Base-by-base conservation (phyloP, 2,888 invertebrate genomes). In the Gerosis bhagava region DNA sequence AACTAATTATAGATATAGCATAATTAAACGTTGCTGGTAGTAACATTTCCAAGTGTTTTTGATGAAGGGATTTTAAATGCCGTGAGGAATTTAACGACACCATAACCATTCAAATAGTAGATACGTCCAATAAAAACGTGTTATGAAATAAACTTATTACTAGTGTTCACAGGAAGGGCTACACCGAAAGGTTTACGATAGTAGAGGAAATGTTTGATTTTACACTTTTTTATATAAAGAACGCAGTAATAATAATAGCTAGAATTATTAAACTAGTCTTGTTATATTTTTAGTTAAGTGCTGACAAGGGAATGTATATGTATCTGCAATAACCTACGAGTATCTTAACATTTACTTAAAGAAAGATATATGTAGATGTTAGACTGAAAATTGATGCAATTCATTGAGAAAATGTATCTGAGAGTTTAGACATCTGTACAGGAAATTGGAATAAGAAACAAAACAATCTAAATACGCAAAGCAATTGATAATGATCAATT, bases 51-150 rank as follows among this genome's bases (percentile, higher is more conserved):
- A 15, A 45, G 37, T 37, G 29, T 51, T 5, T 19, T 53, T 36
- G 39, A 48, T 48, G 42, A 40, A 44, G 34, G 19, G 21, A 17
- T 16, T 42, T 50, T 50, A 46, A 48, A 31, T 29, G 26, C 39
- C 21, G 19, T 24, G 32, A 36, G 39, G 45, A 48, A 47, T 52
- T 19, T 62, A 49, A 61, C 60, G 61, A 59, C 53, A 53, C 53
- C 48, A 53, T 59, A 51, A 60, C 54, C 45, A 45, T 37, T 25
- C 39, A 12, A 19, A 46, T 40, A 40, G 25, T 31, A 19, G 25
- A 22, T 31, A 13, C 8, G 21, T 8, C 39, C 26, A 46, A 40
- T 40, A 40, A 34, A 45, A 34, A 43, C 40, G 47, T 35, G 46
- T 29, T 46, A 37, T 26, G 31, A 37, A 37, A 45, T 45, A 37